Conservation (phyloP, 2,888 invertebrate species). For the Eristalis intricaria region DNA sequence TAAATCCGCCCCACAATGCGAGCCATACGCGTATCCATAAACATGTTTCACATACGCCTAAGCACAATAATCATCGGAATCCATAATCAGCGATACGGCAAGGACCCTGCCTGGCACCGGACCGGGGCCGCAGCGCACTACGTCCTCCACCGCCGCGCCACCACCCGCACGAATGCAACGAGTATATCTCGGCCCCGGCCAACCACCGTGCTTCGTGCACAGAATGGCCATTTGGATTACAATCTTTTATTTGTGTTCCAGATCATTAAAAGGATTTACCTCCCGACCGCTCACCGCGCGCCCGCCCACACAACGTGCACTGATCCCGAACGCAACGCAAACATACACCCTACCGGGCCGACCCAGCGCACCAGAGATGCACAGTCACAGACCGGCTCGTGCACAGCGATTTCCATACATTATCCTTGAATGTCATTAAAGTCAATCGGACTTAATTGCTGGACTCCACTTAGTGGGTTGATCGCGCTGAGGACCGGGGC, state of each 20-base stretch:
- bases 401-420: conserved; percentile 55
- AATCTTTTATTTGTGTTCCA: conserved; percentile 45
- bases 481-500: not conserved
- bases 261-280: conserved; percentile 66
- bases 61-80: conserved; percentile 55
- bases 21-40: conserved; percentile 50
- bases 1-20: not conserved
- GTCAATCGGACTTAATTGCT: conserved; percentile 61
- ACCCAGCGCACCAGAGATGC: not conserved
- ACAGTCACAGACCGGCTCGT: not conserved
- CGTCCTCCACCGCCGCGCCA: too few relatives aligned
- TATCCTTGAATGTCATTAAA: conserved; percentile 63
- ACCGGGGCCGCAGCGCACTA: too few relatives aligned
- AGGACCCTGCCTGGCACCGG: conserved; percentile 2
- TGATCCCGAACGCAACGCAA: conserved; percentile 16
- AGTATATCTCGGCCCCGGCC: not conserved
- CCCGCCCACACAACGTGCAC: not conserved
- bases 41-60: conserved; percentile 39
- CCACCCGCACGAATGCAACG: not conserved
- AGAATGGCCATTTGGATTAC: conserved; percentile 50
- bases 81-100: conserved; percentile 60
- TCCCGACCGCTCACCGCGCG: not conserved
- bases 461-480: not conserved
- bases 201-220: conserved; percentile 11
- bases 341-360: not conserved